Evolutionary conservation across 1,140 invertebrate species (phyloP).

Genomic region (Drosophila aff.): DNA sequence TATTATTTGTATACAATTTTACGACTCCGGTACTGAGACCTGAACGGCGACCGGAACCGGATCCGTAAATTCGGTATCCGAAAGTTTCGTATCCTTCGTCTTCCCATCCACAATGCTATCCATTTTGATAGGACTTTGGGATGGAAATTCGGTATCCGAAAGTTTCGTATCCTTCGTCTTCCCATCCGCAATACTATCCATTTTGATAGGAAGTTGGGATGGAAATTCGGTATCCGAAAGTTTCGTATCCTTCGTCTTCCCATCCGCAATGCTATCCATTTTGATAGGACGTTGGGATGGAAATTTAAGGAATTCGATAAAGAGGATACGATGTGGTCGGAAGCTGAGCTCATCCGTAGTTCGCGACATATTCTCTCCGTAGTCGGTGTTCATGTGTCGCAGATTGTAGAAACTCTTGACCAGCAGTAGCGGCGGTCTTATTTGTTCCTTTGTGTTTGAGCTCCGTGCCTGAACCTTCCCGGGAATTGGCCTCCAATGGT

Average conservation of each 20-base stretch:
- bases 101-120: too few species aligned
- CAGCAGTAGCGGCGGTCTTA: constrained; percentile 29
- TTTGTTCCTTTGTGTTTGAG: neutral
- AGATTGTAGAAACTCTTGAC: constrained; percentile 33
- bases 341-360: constrained; percentile 22
- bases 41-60: neutral
- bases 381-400: neutral
- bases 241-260: neutral
- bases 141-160: neutral
- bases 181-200: neutral
- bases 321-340: constrained; percentile 20
- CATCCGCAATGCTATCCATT: neutral
- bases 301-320: neutral
- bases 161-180: neutral
- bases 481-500: neutral
- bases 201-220: neutral
- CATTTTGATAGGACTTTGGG: too few species aligned
- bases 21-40: neutral
- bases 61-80: neutral
- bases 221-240: neutral
- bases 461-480: neutral
- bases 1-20: neutral
- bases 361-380: constrained; percentile 6
- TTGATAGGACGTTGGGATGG: neutral
- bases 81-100: too few species aligned